These are phyloP conservation scores for Bombyx mandarina DNA, from an alignment of 1,140 invertebrate species.

Conservation along the genomic window DNA sequence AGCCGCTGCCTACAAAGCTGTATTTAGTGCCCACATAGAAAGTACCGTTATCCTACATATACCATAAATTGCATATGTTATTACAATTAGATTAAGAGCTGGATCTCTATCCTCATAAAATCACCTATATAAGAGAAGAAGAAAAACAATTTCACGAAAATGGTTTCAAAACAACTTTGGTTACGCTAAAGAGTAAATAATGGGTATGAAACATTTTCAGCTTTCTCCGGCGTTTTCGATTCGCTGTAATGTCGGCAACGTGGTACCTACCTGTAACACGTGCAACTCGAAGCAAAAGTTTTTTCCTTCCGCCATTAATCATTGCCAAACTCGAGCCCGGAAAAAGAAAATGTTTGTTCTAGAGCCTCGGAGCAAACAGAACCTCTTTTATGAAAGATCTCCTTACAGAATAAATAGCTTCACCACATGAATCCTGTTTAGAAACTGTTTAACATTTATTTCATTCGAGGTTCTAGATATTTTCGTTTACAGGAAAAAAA, in stretches of 20 bases:
- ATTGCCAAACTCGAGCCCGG: slow-evolving; percentile 25
- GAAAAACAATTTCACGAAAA: too few relatives aligned
- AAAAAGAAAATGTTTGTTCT: slow-evolving; percentile 8
- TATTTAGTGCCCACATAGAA: too few relatives aligned
- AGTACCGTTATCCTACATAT: too few relatives aligned
- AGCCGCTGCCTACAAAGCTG: too few relatives aligned
- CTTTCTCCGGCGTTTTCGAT: slow-evolving; percentile 3
- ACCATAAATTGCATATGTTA: too few relatives aligned
- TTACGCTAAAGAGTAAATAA: slow-evolving; percentile 10
- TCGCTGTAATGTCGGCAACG: background rate
- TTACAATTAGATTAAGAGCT: too few relatives aligned
- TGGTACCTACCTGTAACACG: slow-evolving; percentile 12
- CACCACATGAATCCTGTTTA: too few relatives aligned
- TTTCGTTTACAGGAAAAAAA: too few relatives aligned
- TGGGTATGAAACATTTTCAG: slow-evolving; percentile 4
- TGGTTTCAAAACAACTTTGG: slow-evolving; percentile 1
- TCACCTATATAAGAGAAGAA: too few relatives aligned
- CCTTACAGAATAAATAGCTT: background rate
- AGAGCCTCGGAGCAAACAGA: background rate
- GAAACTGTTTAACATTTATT: too few relatives aligned
- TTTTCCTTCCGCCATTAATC: slow-evolving; percentile 30
- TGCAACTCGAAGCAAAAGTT: slow-evolving; percentile 17
- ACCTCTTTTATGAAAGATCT: background rate
- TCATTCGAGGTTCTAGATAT: too few relatives aligned
- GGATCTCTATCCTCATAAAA: too few relatives aligned